phyloP scores from a whole-genome alignment of 2,888 invertebrate genomes.

The Ennomos quercinarius region DNA sequence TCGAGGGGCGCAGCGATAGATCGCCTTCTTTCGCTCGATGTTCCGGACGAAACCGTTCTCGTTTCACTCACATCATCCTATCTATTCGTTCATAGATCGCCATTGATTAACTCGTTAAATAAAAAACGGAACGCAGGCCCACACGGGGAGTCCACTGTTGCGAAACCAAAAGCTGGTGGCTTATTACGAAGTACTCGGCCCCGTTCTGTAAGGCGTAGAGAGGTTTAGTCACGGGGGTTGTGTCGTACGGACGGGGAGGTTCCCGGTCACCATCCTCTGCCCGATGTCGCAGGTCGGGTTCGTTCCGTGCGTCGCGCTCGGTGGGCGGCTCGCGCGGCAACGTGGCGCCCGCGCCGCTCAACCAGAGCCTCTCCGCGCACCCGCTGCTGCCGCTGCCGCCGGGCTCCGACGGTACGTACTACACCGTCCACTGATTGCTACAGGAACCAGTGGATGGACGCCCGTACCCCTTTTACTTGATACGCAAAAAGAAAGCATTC shows the following conservation, averaged over 20 bases:
- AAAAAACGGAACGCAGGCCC: slow-evolving; percentile 34
- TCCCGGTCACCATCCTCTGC: slow-evolving; percentile 83
- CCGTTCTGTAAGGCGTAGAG: slow-evolving; percentile 1
- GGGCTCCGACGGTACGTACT: slow-evolving; percentile 85
- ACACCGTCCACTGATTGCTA: not conserved
- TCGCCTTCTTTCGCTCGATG: slow-evolving; percentile 14
- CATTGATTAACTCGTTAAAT: not conserved
- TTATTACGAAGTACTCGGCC: slow-evolving; percentile 18
- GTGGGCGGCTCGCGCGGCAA: slow-evolving; percentile 88
- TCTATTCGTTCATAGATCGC: slow-evolving; percentile 7
- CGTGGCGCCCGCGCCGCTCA: slow-evolving; percentile 87
- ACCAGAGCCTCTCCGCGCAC: slow-evolving; percentile 95
- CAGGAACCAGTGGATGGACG: no score
- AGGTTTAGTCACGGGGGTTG: not conserved
- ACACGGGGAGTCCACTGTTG: slow-evolving; percentile 37
- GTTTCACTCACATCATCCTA: slow-evolving; percentile 5
- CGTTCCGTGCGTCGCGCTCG: slow-evolving; percentile 92
- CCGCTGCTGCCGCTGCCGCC: slow-evolving; percentile 96
- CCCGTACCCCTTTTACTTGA: no score
- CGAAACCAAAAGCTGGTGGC: slow-evolving; percentile 70
- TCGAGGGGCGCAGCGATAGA: slow-evolving; percentile 9
- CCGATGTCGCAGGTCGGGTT: slow-evolving; percentile 94
- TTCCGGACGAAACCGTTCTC: slow-evolving; percentile 3
- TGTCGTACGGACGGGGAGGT: slow-evolving; percentile 36
- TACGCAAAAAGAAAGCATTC: no score